phyloP scores from a whole-genome alignment of 1,140 invertebrate genomes.

The Drosophila pseudoobscura region DNA sequence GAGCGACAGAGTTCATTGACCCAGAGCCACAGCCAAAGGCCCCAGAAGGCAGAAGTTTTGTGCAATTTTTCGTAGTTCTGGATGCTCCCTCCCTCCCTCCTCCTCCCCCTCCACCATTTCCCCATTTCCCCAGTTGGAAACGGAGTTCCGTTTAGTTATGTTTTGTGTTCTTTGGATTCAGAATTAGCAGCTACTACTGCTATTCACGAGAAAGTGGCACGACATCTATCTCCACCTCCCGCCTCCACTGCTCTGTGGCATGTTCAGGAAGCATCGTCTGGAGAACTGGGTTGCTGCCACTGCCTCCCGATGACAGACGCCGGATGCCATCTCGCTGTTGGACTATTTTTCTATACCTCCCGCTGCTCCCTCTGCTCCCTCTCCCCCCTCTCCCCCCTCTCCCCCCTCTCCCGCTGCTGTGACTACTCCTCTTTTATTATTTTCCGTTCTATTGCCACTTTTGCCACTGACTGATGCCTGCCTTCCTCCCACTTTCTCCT shows the following conservation, averaged over 20 bases:
- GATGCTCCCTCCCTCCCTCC: not conserved
- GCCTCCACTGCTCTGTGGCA: conserved; percentile 16
- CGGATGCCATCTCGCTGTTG: conserved; percentile 59
- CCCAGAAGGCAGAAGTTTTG: not conserved
- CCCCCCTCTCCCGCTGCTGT: not conserved
- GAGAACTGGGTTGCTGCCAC: conserved; percentile 44
- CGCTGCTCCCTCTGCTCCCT: not conserved
- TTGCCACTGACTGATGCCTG: not conserved
- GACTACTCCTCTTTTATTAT: conserved; percentile 1
- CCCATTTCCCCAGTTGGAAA: conserved; percentile 48
- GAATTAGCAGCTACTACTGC: conserved; percentile 37
- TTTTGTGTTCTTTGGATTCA: conserved; percentile 11
- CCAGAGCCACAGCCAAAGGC: conserved; percentile 2
- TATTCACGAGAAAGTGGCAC: conserved; percentile 74
- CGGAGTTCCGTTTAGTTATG: conserved; percentile 32
- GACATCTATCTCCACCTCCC: conserved; percentile 44
- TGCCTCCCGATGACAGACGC: conserved; percentile 44
- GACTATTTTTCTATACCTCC: conserved; percentile 33
- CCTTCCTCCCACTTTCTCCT: conserved; percentile 16
- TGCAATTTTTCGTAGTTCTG: too few relatives aligned
- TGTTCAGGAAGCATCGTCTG: conserved; percentile 59
- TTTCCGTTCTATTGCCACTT: conserved; percentile 14
- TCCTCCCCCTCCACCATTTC: not conserved
- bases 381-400: too few relatives aligned
- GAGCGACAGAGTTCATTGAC: conserved; percentile 41